Conservation (phyloP, 1,140 invertebrate species). For the Bombus ignitus region DNA sequence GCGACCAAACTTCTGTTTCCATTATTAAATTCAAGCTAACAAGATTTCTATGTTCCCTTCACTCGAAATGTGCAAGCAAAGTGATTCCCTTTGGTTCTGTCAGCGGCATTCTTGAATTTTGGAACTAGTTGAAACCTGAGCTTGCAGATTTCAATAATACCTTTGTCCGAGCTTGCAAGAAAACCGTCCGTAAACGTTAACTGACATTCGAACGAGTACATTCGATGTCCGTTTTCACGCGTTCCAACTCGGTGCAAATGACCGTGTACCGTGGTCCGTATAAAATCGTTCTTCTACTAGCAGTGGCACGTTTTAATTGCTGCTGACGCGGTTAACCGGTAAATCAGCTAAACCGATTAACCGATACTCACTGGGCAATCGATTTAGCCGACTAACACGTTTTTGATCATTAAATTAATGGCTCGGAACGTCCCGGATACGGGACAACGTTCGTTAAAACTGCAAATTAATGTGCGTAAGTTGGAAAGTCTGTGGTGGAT, state of each 20-base stretch:
- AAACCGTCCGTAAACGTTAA: not conserved
- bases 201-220: not conserved
- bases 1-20: too few species aligned
- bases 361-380: conserved; percentile 28
- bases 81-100: not conserved
- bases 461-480: not conserved
- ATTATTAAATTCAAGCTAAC: too few species aligned
- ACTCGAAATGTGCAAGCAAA: too few species aligned
- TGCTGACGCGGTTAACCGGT: conserved; percentile 36
- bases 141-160: not conserved
- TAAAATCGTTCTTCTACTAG: conserved; percentile 22
- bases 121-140: not conserved
- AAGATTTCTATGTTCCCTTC: too few species aligned
- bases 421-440: not conserved
- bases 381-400: conserved; percentile 42
- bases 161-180: not conserved
- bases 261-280: not conserved
- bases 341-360: conserved; percentile 39
- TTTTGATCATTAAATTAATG: conserved; percentile 44
- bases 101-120: not conserved
- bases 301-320: conserved; percentile 30
- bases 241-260: not conserved
- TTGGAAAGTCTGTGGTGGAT: not conserved
- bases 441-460: conserved; percentile 27
- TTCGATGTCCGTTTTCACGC: too few species aligned